These are phyloP conservation scores for Heterotilapia buettikoferi DNA, from an alignment of 2,113 vertebrate species.

Conservation along the genomic window DNA sequence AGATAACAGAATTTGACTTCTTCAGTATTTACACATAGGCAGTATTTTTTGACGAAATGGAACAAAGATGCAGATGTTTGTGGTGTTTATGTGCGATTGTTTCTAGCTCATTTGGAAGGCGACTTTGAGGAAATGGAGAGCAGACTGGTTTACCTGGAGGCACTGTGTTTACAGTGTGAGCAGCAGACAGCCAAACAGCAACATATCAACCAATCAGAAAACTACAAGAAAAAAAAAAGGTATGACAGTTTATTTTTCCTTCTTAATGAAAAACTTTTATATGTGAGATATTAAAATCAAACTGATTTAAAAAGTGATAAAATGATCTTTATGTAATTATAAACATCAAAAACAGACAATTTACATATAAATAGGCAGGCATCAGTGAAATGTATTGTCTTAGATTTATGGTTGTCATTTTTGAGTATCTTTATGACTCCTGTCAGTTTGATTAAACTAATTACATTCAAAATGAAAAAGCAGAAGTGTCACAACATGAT, in stretches of 20 bases:
- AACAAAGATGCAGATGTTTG: neutral
- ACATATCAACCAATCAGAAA: constrained; percentile 81
- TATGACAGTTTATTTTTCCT: constrained; percentile 13
- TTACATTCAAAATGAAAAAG: neutral
- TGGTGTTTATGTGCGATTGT: neutral
- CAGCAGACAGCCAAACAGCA: constrained; percentile 79
- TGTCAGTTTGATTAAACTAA: neutral
- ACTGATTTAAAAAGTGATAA: neutral
- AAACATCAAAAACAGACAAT: neutral
- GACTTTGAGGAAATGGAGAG: constrained; percentile 92
- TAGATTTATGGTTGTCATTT: neutral
- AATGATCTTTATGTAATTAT: neutral
- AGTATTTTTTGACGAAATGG: neutral
- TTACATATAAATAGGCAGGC: neutral
- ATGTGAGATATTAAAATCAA: neutral
- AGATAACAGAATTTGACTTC: neutral
- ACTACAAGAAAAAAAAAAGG: constrained; percentile 90
- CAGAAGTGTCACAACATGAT: neutral
- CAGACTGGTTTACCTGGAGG: constrained; percentile 81
- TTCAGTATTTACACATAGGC: neutral
- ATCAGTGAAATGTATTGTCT: neutral
- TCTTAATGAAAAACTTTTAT: neutral
- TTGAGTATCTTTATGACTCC: neutral
- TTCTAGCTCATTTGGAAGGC: constrained; percentile 82
- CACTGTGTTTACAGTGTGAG: constrained; percentile 87